Percentiles rank a stretch among this genome's conserved stretches.
Evolutionary conservation across 2,113 vertebrate species (phyloP).

Genomic region (Candoia aspera): DNA sequence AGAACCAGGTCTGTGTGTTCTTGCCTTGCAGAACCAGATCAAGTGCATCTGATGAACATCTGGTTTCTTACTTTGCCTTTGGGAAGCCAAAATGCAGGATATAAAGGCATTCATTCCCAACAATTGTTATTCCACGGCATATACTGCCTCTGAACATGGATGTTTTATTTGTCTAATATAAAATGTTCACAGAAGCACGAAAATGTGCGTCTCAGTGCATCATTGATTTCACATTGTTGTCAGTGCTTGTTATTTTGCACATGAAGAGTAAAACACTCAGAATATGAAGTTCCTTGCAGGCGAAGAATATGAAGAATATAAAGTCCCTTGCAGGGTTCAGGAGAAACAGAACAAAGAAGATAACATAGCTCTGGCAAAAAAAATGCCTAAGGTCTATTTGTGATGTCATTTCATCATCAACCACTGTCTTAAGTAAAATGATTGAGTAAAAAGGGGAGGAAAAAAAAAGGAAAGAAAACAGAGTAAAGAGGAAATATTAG

Average conservation of each 20-base stretch:
- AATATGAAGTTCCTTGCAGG: neutral
- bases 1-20: neutral
- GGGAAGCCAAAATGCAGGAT: neutral
- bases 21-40: neutral
- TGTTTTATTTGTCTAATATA: neutral
- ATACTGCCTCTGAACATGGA: neutral
- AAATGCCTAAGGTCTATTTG: neutral
- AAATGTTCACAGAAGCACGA: neutral
- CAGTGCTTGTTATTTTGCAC: neutral
- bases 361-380: neutral
- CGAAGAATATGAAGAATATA: neutral
- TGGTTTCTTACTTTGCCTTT: neutral
- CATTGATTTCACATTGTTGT: neutral
- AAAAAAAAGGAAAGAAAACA: constrained; percentile 4
- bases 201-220: neutral
- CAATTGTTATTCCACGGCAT: constrained; percentile 25
- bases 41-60: constrained; percentile 45
- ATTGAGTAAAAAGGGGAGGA: neutral
- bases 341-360: neutral
- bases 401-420: neutral
- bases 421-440: constrained; percentile 9
- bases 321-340: neutral
- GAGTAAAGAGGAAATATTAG: neutral
- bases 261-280: constrained; percentile 4
- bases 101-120: neutral